Percentiles rank a stretch among this genome's conserved stretches.
phyloP scores from a whole-genome alignment of 2,113 vertebrate genomes.

The Leiothrix lutea region DNA sequence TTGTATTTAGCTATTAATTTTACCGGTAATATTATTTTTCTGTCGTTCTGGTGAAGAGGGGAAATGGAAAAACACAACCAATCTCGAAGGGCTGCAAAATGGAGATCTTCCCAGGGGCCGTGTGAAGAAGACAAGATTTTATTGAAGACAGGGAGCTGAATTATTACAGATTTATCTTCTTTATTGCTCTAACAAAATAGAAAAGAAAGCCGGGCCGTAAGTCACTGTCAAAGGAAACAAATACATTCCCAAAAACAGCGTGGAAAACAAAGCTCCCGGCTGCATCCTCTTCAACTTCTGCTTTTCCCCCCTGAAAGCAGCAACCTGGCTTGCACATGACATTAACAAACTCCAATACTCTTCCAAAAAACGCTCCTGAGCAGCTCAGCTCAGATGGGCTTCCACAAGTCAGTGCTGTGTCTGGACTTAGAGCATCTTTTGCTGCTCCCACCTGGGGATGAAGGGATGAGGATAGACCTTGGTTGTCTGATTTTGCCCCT shows the following conservation, averaged over 20 bases:
- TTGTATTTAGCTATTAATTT: constrained; percentile 49
- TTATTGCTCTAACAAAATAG: constrained; percentile 62
- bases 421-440: background rate
- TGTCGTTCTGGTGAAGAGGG: background rate
- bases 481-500: background rate
- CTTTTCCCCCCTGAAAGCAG: background rate
- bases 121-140: constrained; percentile 60
- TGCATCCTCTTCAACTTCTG: background rate
- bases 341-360: background rate
- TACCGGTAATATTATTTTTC: background rate
- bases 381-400: background rate
- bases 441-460: background rate
- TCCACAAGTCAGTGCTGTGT: fast-evolving
- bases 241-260: background rate
- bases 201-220: constrained; percentile 33
- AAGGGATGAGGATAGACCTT: background rate
- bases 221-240: constrained; percentile 66
- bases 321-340: background rate
- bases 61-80: constrained; percentile 50
- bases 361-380: background rate
- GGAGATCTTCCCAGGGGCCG: constrained; percentile 52
- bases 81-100: background rate
- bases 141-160: constrained; percentile 67
- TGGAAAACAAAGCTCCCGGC: constrained; percentile 44
- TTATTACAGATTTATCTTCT: constrained; percentile 71